Evolutionary conservation across 2,113 vertebrate species (phyloP), one percentile per base, ranked within the genome.

Genomic region (Halichoeres trimaculatus): DNA sequence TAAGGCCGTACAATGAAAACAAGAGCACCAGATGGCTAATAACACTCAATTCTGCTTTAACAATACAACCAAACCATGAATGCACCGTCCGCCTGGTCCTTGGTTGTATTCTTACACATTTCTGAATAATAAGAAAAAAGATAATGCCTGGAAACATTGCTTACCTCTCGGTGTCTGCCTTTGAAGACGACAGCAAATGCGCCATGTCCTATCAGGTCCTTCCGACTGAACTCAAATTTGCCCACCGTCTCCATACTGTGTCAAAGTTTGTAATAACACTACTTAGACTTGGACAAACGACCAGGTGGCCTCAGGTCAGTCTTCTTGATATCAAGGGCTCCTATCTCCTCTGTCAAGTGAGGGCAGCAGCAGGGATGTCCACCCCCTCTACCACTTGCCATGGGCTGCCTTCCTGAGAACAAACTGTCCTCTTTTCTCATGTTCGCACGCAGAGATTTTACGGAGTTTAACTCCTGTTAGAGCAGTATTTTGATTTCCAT

Each of bases 101-200:
- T n/a, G 14, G 19, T 45, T 30, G 24, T 14, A 52, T 11, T 1
- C 14, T 23, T n/a, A 14, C n/a, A 8, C 19, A 13, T 19, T 19
- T 12, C n/a, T 3, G 35, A 3, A 24, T 20, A 16, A 30, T 30
- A 2, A 1, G 0, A 2, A 38, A 2, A 23, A 59, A 16, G 16
- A 2, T 2, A 36, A 35, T n/a, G n/a, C n/a, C n/a, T n/a, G n/a
- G 6, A 30, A 30, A 30, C 30, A 30, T 3, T 30, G 60, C 84
- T 94, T 83, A 98, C 98, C 96, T 99, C 97, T 88, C 94, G 93
- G 81, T 98, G 92, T 79, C 96, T 94, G 79, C 98, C 98, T 94
- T 97, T 98, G 85, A 96, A 99, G 48, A 99, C 97, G 69, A 99
- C 98, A 1, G 97, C 98, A 88, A 98, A 99, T 65, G 98, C 98